Base-by-base conservation (phyloP, 1,140 invertebrate genomes). In the Heliconius nattereri region DNA sequence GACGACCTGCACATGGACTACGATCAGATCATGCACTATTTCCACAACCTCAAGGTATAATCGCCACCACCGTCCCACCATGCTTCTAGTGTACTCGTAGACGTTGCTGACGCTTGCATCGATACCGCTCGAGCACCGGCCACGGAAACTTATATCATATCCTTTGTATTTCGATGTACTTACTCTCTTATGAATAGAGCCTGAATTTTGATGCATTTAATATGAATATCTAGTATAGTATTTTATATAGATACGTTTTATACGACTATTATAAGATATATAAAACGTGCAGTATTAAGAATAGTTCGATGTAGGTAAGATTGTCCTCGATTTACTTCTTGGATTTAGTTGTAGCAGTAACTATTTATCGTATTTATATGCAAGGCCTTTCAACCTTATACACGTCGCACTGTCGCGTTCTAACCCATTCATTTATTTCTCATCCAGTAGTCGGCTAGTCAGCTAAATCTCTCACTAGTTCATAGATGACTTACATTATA, bases 1-100 rank as follows among this genome's bases (percentile, higher is more conserved):
- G 97, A 98, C 92, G 97, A 97, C 92, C 95, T 98, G 80, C 98
- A 98, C 85, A 98, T 99, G 98, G 98, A 99, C 91, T 99, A 99
- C 94, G 98, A 99, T 89, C 98, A 99, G 95, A 98, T 99, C 90
- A 98, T 99, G 97, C 97, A 98, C 88, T 99, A 99, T 95, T 99
- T 99, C 96, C 98, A 99, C 94, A 99, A 98, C 95, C 95, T 99
- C 86, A 99, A 99, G 96, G 98, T 96, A 95, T 97, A 94, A 90
- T 81, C 79, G 82, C 82, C 85, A 84, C 86, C 86, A 85, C 89
- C 88, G 88, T 88, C 87, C 87, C 89, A 89, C 86, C 90, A 89
- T 85, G 92, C 91, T 92, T 94, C 89, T 94, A 94, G 90, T 85
- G 83, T 52, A 52, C 49, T 52, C 49, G 49, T 93, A 93, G 90